These are phyloP conservation scores for Phytoseiulus persimilis DNA, from an alignment of 2,888 invertebrate species.

Conservation along the genomic window DNA sequence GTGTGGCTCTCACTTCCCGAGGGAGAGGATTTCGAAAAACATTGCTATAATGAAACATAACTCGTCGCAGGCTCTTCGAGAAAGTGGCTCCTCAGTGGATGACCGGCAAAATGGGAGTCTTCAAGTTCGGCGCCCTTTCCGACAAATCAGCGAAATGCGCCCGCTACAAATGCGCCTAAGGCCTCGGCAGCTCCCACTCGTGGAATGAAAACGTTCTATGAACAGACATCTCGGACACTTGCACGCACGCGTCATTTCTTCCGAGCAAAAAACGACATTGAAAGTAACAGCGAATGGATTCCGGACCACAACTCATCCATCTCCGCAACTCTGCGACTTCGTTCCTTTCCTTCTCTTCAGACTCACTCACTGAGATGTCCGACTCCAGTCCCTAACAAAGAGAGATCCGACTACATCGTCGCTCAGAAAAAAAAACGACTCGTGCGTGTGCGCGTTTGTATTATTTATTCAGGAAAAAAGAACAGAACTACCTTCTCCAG, in stretches of 20 bases:
- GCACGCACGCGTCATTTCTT: neutral
- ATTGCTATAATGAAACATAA: neutral
- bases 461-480: neutral
- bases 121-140: slow-evolving; percentile 45
- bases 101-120: slow-evolving; percentile 46
- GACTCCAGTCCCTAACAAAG: neutral
- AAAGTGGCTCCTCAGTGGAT: slow-evolving; percentile 46
- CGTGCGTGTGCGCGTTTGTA: neutral
- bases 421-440: neutral
- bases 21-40: too few species aligned
- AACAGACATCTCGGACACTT: neutral
- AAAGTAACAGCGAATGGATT: neutral
- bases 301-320: neutral
- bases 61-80: slow-evolving; percentile 44
- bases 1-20: too few species aligned
- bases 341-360: neutral
- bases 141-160: slow-evolving; percentile 45
- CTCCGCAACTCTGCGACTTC: neutral
- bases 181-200: neutral
- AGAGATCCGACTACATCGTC: neutral
- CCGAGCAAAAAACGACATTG: neutral
- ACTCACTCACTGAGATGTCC: neutral
- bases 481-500: neutral
- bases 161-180: slow-evolving; percentile 44
- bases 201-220: neutral